Evolutionary conservation across 2,113 vertebrate species (phyloP).

Genomic region (Ochotona princeps): DNA sequence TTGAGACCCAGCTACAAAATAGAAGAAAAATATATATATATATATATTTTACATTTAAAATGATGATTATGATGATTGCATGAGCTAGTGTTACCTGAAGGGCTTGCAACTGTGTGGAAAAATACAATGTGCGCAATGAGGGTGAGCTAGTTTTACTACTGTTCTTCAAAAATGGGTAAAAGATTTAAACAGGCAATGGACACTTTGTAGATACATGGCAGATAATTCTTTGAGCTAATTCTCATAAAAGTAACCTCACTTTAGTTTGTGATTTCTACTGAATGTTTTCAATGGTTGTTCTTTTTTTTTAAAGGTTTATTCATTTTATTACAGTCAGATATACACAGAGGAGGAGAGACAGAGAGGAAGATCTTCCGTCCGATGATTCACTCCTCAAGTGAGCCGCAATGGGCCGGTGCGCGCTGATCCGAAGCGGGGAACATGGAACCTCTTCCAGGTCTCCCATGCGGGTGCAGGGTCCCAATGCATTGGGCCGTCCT

Average conservation of each 20-base stretch:
- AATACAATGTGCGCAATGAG: neutral
- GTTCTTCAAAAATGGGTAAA: neutral
- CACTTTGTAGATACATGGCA: neutral
- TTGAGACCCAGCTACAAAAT: neutral
- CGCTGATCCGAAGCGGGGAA: no score
- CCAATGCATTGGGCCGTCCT: no score
- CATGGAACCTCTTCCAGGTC: no score
- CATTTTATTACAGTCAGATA: no score
- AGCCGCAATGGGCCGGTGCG: no score
- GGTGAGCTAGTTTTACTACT: neutral
- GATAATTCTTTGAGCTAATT: neutral
- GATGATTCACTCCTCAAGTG: no score
- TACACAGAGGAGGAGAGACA: no score
- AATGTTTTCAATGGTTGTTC: constrained; percentile 31
- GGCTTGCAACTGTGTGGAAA: neutral
- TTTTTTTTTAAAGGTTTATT: no score
- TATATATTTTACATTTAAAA: neutral
- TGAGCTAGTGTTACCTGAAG: neutral
- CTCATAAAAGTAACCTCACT: constrained; percentile 7
- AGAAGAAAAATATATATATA: neutral
- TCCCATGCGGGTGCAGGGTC: no score
- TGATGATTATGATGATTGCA: neutral
- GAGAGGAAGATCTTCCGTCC: no score
- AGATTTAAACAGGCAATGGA: neutral
- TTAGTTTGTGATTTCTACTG: neutral